Evolutionary conservation across 2,888 invertebrate species (phyloP).

Genomic region (Monochamus alternatus): DNA sequence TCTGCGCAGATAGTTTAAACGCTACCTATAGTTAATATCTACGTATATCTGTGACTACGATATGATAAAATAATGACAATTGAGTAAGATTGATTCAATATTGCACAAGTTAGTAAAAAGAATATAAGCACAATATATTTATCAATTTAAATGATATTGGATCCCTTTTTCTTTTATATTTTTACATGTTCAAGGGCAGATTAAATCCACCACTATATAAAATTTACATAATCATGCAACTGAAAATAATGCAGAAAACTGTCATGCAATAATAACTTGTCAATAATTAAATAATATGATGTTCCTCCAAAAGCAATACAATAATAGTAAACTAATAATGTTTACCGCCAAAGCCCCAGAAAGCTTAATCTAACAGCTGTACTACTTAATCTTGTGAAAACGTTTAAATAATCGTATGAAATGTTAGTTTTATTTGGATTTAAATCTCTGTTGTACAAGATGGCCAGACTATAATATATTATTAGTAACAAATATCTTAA

Average conservation of each 20-base stretch:
- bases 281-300: slow-evolving; percentile 1
- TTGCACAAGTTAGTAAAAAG: too few species aligned
- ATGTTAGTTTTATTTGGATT: background rate
- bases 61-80: too few species aligned
- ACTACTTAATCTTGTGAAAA: background rate
- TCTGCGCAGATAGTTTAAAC: too few species aligned
- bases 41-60: too few species aligned
- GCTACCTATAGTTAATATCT: too few species aligned
- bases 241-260: slow-evolving; percentile 31
- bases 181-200: background rate
- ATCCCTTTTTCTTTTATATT: too few species aligned
- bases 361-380: background rate
- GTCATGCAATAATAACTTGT: slow-evolving; percentile 33
- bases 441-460: background rate
- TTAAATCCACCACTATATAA: background rate
- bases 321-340: background rate
- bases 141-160: too few species aligned
- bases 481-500: background rate
- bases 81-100: too few species aligned
- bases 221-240: slow-evolving; percentile 25
- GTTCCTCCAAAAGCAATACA: slow-evolving; percentile 15
- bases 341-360: background rate
- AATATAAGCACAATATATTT: too few species aligned
- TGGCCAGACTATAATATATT: background rate
- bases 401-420: background rate